Evolutionary conservation across 2,797 vertebrate species (phyloP).

Genomic region (Sebastes cheni): DNA sequence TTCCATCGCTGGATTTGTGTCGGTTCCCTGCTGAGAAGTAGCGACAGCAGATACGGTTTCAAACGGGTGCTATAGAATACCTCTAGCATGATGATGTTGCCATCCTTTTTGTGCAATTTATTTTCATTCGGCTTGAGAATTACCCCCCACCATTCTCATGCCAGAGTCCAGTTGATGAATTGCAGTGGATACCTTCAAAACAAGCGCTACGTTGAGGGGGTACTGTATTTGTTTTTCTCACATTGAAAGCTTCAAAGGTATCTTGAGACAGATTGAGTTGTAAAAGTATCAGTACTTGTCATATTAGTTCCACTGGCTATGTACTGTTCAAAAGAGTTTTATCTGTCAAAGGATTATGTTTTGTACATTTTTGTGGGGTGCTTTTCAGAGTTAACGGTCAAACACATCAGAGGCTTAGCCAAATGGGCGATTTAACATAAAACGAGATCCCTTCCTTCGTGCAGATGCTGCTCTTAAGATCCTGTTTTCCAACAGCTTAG

Average conservation of each 20-base stretch:
- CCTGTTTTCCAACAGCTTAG: conserved; percentile 62
- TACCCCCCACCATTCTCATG: background rate
- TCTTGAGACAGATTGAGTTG: background rate
- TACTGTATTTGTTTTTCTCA: conserved; percentile 21
- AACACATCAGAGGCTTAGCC: conserved; percentile 47
- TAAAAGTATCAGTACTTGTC: conserved; percentile 21
- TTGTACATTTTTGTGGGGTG: background rate
- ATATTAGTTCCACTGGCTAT: conserved; percentile 41
- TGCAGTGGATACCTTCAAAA: conserved; percentile 2
- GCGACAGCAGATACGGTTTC: conserved; percentile 80
- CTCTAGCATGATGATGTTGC: conserved; percentile 66
- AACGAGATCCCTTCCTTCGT: conserved; percentile 21
- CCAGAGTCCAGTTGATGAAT: conserved; percentile 20
- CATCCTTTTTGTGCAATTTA: conserved; percentile 10
- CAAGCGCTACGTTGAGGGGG: background rate
- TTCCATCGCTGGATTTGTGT: conserved; percentile 64
- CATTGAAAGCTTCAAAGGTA: conserved; percentile 8
- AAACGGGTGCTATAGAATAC: conserved; percentile 80
- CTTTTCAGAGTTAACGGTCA: conserved; percentile 45
- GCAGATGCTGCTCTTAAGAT: conserved; percentile 53
- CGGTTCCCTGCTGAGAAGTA: conserved; percentile 79
- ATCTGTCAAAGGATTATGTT: conserved; percentile 19
- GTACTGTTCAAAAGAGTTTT: conserved; percentile 21
- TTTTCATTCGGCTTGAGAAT: conserved; percentile 21
- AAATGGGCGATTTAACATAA: conserved; percentile 47